Base-by-base conservation (phyloP, 2,113 vertebrate genomes). In the Balaenoptera acutorostrata region DNA sequence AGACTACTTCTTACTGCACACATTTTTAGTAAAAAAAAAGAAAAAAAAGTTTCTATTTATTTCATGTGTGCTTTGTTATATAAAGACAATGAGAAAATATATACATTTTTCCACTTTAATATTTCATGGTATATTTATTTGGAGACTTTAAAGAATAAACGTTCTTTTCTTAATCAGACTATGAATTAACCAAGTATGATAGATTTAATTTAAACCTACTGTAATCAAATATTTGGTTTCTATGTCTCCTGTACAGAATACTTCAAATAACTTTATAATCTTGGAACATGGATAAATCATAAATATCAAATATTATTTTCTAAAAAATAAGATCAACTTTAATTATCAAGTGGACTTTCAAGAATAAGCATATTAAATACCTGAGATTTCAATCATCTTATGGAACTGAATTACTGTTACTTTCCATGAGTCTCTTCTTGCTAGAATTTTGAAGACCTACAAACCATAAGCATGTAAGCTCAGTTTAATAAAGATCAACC, bases 21-120 rank as follows among this genome's bases (percentile, higher is more conserved):
- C 36, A 93, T 69, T 68, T 96, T 94, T 80, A 95, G 61, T 61
- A 55, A 61, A 57, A 95, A 97, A 94, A 78, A 78, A 78, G 4
- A 77, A 77, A 78, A 63, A 63, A 63, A 77, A 77, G 49, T 90
- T 95, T 86, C 81, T 94, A 6, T 77, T 87, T 74, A 82, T 96
- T 92, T 97, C 68, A 8, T 78, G 8, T 97, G 12, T 82, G 18
- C 66, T 97, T 66, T 97, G 12, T n/a, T 90, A 52, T 21, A 55
- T 31, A 92, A 94, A 81, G 17, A 57, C n/a, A 94, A 41, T 57
- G 29, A 94, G 41, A 93, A 95, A 97, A 82, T 39, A 88, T 2
- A 23, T 11, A 87, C 44, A 17, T 33, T 88, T 69, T 90, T 39
- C 27, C 18, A 80, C 12, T 46, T 84, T 3, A 75, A 1, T 33